Conservation (phyloP, 2,113 vertebrate species). For the Indicator maculatus region DNA sequence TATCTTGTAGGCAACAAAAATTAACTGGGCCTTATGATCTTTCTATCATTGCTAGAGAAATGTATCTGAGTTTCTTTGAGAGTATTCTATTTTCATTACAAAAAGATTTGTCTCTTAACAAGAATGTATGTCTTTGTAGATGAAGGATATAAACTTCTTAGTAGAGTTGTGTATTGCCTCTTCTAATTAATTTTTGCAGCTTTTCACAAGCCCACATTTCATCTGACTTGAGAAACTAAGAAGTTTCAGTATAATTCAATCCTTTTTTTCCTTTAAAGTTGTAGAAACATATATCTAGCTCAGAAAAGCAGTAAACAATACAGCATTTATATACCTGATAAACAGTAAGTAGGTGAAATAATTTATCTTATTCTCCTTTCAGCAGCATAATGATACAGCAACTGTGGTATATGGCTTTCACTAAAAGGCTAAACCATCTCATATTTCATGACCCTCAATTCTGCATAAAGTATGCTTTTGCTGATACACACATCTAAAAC, state of each 20-base stretch:
- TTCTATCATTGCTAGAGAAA: background rate
- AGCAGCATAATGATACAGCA: background rate
- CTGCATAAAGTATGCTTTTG: background rate
- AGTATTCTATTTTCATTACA: background rate
- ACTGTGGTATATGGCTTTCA: background rate
- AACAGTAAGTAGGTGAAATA: background rate
- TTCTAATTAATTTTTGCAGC: background rate
- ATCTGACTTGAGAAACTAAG: background rate
- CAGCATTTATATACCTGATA: background rate
- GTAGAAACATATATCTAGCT: background rate
- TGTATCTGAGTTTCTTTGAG: background rate
- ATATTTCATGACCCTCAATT: slow-evolving; percentile 7
- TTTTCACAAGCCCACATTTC: background rate
- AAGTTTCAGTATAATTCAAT: background rate
- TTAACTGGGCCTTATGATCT: background rate
- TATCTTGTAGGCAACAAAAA: background rate
- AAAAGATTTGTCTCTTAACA: background rate
- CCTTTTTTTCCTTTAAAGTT: background rate
- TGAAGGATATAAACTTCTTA: background rate
- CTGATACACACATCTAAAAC: slow-evolving; percentile 15
- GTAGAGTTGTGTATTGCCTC: background rate
- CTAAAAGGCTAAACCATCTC: slow-evolving; percentile 23
- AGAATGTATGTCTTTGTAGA: background rate
- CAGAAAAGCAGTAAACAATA: background rate
- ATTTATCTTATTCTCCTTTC: slow-evolving; percentile 16